These are phyloP conservation scores for Agonopterix subpropinquella DNA, from an alignment of 2,888 invertebrate genomes.

Conservation along the genomic window DNA sequence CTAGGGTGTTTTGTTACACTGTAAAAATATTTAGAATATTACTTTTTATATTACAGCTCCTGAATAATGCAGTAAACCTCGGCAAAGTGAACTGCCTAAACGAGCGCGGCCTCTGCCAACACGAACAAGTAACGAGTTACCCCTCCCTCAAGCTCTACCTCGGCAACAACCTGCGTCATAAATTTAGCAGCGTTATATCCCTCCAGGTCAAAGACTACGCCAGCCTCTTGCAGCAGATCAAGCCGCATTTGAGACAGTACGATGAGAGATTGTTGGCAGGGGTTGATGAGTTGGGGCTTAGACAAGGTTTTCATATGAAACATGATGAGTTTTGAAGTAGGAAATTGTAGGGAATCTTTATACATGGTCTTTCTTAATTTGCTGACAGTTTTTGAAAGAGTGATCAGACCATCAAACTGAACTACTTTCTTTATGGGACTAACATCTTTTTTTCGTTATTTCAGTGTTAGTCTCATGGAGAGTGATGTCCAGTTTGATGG, in stretches of 20 bases:
- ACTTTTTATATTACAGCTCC: conserved; percentile 30
- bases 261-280: conserved; percentile 25
- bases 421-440: too few species aligned
- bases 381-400: too few species aligned
- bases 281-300: conserved; percentile 17
- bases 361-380: too few species aligned
- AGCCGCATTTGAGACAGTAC: conserved; percentile 37
- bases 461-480: too few species aligned
- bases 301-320: conserved; percentile 22
- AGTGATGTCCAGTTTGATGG: too few species aligned
- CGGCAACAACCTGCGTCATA: conserved; percentile 29
- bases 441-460: too few species aligned
- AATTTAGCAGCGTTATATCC: conserved; percentile 36
- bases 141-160: conserved; percentile 56
- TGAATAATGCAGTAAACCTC: conserved; percentile 48
- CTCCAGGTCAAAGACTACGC: conserved; percentile 38
- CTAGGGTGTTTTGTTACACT: too few species aligned
- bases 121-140: conserved; percentile 55
- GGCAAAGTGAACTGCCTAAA: conserved; percentile 63
- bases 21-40: background rate
- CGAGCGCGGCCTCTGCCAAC: conserved; percentile 55
- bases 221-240: conserved; percentile 35
- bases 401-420: too few species aligned
- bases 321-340: conserved; percentile 50
- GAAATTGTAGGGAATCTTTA: too few species aligned